Evolutionary conservation across 2,888 invertebrate species (phyloP).

Genomic region (Invenusta paracnida): DNA sequence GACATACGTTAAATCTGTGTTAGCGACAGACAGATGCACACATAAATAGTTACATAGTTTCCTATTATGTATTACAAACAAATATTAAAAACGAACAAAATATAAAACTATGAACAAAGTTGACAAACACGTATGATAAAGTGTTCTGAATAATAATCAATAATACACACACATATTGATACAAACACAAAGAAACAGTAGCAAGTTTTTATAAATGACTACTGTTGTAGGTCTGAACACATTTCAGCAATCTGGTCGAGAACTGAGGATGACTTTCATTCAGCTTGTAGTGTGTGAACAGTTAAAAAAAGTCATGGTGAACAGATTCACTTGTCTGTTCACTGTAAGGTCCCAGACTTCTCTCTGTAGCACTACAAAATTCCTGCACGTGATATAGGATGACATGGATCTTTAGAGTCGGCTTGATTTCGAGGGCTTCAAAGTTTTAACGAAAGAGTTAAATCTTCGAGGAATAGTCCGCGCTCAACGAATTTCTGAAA

Average conservation of each 20-base stretch:
- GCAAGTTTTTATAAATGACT: conserved; percentile 4
- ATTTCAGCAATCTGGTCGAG: not conserved
- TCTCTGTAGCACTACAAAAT: not conserved
- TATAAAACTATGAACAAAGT: conserved; percentile 29
- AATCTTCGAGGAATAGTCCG: not conserved
- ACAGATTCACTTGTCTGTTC: not conserved
- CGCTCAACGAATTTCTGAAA: not conserved
- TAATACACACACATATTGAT: conserved; percentile 25
- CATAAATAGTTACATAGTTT: not conserved
- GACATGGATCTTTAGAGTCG: not conserved
- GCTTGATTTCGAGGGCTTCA: not conserved
- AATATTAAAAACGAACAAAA: conserved; percentile 22
- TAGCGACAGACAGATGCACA: not conserved
- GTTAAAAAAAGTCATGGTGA: not conserved
- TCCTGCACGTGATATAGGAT: not conserved
- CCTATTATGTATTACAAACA: conserved; percentile 26
- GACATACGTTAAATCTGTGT: not conserved
- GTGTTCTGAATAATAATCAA: conserved; percentile 23
- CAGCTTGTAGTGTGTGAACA: not conserved
- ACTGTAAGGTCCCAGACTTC: not conserved
- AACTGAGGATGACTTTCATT: not conserved
- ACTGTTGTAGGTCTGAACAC: not conserved
- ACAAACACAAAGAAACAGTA: conserved; percentile 26
- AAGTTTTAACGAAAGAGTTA: not conserved
- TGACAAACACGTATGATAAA: conserved; percentile 27